phyloP scores from a whole-genome alignment of 2,888 invertebrate species.

The Cerastis rubricosa region DNA sequence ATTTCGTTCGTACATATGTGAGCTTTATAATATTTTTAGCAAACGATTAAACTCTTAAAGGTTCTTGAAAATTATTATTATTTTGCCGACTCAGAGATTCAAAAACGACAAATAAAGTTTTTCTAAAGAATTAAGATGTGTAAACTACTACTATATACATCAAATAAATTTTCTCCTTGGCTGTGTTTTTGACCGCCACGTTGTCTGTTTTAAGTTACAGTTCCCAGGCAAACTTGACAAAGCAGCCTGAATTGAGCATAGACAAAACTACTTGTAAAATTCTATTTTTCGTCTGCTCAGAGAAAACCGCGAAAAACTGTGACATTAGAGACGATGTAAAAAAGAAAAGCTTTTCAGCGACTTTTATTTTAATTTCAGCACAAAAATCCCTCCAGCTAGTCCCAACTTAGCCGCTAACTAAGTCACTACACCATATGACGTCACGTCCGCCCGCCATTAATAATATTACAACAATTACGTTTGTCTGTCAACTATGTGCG shows the following conservation, averaged over 20 bases:
- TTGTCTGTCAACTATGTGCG: constrained; percentile 52
- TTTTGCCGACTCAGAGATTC: background rate
- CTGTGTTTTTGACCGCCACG: background rate
- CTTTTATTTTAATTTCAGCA: background rate
- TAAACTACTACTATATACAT: background rate
- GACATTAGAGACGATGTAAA: no score
- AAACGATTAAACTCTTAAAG: background rate
- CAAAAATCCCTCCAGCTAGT: background rate
- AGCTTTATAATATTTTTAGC: background rate
- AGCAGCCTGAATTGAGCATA: background rate
- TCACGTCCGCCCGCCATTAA: constrained; percentile 54
- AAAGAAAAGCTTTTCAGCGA: background rate
- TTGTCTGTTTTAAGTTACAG: background rate
- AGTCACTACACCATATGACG: constrained; percentile 50
- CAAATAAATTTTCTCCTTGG: background rate
- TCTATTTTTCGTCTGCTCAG: no score
- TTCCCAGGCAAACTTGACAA: background rate
- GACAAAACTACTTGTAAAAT: background rate
- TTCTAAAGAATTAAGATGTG: background rate
- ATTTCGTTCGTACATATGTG: background rate
- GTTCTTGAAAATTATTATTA: background rate
- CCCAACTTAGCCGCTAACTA: constrained; percentile 32
- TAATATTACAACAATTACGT: constrained; percentile 63
- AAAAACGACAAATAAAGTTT: background rate
- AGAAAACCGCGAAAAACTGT: no score